phyloP scores from a whole-genome alignment of 1,140 invertebrate genomes.

The Myzus persicae region DNA sequence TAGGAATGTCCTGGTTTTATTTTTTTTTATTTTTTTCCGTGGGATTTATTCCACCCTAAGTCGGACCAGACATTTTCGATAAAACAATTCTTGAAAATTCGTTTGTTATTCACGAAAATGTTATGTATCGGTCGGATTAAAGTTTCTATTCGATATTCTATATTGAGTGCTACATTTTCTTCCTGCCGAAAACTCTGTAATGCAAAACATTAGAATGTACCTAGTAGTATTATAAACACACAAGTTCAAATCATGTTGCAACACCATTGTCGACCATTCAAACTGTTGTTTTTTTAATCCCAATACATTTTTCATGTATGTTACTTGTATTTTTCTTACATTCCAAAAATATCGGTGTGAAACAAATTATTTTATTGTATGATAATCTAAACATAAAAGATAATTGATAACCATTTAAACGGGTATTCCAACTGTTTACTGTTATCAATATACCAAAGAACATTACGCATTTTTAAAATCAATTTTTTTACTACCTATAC shows the following conservation, averaged over 20 bases:
- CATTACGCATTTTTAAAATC: no score
- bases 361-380: no score
- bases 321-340: no score
- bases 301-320: neutral
- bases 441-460: no score
- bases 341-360: no score
- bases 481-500: no score
- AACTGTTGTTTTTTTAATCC: neutral
- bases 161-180: neutral
- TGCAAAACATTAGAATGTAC: neutral
- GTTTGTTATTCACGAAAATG: neutral
- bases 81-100: conserved; percentile 10
- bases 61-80: neutral
- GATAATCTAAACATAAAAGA: no score
- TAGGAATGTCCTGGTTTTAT: neutral
- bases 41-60: neutral
- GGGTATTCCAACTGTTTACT: no score
- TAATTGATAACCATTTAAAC: no score
- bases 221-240: neutral
- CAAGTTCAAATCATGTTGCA: neutral
- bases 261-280: neutral
- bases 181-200: neutral
- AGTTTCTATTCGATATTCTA: neutral
- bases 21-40: neutral
- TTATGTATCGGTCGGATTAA: neutral